A percentile compares a stretch with the other conserved stretches of the same genome.
Evolutionary conservation across 2,888 invertebrate genomes (phyloP).

Genomic region (Eumerus sabulonum): DNA sequence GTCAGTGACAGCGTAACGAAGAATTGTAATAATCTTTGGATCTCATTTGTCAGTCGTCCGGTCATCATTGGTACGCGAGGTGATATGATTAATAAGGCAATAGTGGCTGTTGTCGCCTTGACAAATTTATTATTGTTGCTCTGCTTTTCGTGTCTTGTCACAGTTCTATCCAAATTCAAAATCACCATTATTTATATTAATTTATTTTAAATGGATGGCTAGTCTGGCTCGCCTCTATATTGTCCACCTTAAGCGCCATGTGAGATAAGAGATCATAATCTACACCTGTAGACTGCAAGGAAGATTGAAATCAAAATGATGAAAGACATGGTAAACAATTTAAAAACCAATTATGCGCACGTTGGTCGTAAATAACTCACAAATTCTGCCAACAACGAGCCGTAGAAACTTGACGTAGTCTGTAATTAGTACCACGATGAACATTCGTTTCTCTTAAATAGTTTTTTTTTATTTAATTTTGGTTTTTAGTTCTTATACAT

Average conservation of each 20-base stretch:
- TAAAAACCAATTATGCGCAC: slow-evolving; percentile 24
- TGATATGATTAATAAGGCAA: too few relatives aligned
- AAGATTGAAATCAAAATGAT: not conserved
- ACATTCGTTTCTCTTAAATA: slow-evolving; percentile 22
- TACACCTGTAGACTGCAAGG: not conserved
- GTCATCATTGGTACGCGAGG: too few relatives aligned
- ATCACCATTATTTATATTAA: too few relatives aligned
- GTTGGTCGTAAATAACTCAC: slow-evolving; percentile 19
- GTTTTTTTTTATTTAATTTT: slow-evolving; percentile 9
- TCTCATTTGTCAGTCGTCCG: too few relatives aligned
- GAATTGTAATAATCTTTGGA: too few relatives aligned
- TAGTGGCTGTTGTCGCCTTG: too few relatives aligned
- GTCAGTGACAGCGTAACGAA: too few relatives aligned
- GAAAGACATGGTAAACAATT: slow-evolving; percentile 9
- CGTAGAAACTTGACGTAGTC: slow-evolving; percentile 18
- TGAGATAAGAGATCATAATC: slow-evolving; percentile 5
- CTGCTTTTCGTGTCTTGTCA: too few relatives aligned
- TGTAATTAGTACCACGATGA: slow-evolving; percentile 28
- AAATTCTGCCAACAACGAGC: not conserved
- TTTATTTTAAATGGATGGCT: too few relatives aligned
- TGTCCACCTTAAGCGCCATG: slow-evolving; percentile 11
- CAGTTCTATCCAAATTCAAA: too few relatives aligned
- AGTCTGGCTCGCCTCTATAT: too few relatives aligned
- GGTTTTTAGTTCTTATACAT: not conserved
- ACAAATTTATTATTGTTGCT: too few relatives aligned